phyloP scores from a whole-genome alignment of 2,113 vertebrate species.

The Anoplopoma fimbria region DNA sequence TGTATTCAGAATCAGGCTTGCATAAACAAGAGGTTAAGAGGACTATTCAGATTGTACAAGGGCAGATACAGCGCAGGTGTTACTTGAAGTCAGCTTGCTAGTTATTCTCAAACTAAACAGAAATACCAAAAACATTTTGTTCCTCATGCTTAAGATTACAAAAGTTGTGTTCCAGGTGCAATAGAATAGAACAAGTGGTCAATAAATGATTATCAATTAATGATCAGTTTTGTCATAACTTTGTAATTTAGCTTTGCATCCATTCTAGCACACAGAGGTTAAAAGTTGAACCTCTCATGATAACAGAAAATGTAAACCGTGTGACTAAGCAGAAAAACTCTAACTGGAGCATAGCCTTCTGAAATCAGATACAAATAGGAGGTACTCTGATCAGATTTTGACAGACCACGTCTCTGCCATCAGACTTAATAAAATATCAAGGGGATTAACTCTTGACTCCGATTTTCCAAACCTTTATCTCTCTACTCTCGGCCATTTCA shows the following conservation, averaged over 20 bases:
- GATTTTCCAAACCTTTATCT: neutral
- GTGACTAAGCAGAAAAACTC: conserved; percentile 49
- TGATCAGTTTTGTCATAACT: neutral
- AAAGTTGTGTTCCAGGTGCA: neutral
- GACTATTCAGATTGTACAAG: neutral
- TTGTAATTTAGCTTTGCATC: conserved; percentile 4
- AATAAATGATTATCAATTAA: neutral
- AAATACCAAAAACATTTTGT: conserved; percentile 31
- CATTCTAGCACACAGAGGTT: conserved; percentile 3
- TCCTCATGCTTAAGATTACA: neutral
- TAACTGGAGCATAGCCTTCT: conserved; percentile 11
- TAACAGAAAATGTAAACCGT: conserved; percentile 54
- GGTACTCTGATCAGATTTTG: conserved; percentile 44
- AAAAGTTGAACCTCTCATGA: conserved; percentile 35
- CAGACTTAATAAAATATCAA: conserved; percentile 3
- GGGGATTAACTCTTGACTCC: neutral
- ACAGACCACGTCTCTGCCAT: conserved; percentile 28
- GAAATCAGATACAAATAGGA: conserved; percentile 39
- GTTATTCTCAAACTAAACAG: conserved; percentile 3
- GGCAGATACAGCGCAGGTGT: neutral
- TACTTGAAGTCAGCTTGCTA: neutral
- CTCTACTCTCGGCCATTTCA: neutral
- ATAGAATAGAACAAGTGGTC: neutral
- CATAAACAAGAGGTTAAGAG: conserved; percentile 7
- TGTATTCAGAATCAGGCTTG: neutral